phyloP scores from a whole-genome alignment of 2,113 vertebrate species.

The Marmota flaviventris region DNA sequence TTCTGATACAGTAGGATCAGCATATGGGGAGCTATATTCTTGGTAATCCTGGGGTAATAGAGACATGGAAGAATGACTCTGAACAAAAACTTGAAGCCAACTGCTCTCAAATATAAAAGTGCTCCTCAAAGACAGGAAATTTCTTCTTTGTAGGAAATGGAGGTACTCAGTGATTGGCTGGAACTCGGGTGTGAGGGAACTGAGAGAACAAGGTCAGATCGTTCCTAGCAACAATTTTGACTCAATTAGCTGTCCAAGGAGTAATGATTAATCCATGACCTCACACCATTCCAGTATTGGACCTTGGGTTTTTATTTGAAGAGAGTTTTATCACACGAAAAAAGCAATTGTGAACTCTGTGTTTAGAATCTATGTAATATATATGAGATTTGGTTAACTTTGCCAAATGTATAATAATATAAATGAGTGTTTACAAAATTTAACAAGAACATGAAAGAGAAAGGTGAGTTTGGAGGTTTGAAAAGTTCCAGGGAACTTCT shows the following conservation, averaged over 20 bases:
- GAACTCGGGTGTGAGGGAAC: not conserved
- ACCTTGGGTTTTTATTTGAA: not conserved
- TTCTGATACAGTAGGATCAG: not conserved
- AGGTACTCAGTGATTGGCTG: not conserved
- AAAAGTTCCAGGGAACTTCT: not conserved
- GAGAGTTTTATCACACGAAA: not conserved
- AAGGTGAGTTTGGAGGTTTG: not conserved
- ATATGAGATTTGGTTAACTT: not conserved
- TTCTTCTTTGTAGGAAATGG: not conserved
- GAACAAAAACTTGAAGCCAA: not conserved
- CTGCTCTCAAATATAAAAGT: conserved; percentile 12
- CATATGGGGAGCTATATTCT: not conserved
- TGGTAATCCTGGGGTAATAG: not conserved
- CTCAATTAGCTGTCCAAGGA: not conserved
- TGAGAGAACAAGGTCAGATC: not conserved
- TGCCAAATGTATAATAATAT: not conserved
- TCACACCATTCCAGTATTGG: not conserved
- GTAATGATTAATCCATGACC: not conserved
- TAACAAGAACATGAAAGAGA: not conserved
- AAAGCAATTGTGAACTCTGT: not conserved
- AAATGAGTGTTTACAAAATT: conserved; percentile 3
- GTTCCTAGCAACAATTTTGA: not conserved
- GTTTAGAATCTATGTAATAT: not conserved
- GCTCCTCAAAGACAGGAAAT: not conserved
- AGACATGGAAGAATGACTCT: not conserved